phyloP scores from a whole-genome alignment of 2,113 vertebrate genomes.

The Emydura subglobosa region DNA sequence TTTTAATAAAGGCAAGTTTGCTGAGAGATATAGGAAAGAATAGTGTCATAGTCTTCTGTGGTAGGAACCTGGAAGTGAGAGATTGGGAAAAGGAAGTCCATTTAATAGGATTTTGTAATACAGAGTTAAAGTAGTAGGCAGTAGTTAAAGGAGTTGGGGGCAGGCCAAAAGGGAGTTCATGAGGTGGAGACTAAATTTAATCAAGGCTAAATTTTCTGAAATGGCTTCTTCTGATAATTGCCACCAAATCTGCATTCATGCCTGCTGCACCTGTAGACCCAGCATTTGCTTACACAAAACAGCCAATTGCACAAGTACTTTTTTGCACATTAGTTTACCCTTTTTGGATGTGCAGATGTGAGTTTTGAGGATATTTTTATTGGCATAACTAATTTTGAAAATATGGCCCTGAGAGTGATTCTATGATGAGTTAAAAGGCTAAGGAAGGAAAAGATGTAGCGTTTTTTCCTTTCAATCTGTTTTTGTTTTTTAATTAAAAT shows the following conservation, averaged over 20 bases:
- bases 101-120: background rate
- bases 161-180: background rate
- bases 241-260: background rate
- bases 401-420: background rate
- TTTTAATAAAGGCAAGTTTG: background rate
- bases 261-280: background rate
- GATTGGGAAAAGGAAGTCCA: background rate
- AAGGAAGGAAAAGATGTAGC: background rate
- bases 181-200: background rate
- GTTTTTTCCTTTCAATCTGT: background rate
- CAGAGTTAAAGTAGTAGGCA: background rate
- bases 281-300: background rate
- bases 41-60: background rate
- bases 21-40: background rate
- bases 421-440: background rate
- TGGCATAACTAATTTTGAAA: background rate
- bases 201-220: background rate
- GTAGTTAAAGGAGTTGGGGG: background rate
- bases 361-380: background rate
- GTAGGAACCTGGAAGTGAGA: background rate
- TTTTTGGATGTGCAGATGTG: background rate
- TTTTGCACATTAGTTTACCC: rapidly evolving
- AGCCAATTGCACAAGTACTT: background rate
- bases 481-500: background rate
- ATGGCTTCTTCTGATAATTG: background rate